Conservation (phyloP, 2,113 vertebrate species). For the Sceloporus tristichus region DNA sequence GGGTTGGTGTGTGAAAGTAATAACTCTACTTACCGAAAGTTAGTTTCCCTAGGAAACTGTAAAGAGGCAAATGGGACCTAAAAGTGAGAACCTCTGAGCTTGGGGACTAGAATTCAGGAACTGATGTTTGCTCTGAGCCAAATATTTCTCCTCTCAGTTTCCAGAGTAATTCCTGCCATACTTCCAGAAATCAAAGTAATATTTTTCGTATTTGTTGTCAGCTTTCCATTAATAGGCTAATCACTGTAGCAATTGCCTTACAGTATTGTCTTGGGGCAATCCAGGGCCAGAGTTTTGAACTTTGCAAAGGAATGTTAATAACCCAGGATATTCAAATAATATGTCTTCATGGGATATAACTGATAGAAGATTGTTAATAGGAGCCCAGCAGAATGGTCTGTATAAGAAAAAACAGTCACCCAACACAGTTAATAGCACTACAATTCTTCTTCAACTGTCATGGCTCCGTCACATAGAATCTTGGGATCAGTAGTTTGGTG, state of each 20-base stretch:
- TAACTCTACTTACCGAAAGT: conserved; percentile 53
- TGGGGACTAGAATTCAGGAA: conserved; percentile 45
- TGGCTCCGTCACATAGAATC: too few relatives aligned
- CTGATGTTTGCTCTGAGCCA: conserved; percentile 19
- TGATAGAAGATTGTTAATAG: background rate
- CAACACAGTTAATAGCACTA: too few relatives aligned
- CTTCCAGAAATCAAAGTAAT: conserved; percentile 9
- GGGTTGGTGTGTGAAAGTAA: conserved; percentile 5
- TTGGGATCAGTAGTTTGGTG: too few relatives aligned
- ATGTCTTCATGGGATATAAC: background rate
- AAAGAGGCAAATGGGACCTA: conserved; percentile 35
- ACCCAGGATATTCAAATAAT: background rate
- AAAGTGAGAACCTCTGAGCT: conserved; percentile 31
- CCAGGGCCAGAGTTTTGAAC: background rate
- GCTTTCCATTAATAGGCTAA: background rate
- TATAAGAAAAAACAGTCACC: too few relatives aligned
- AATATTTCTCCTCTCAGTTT: background rate
- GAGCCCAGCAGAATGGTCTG: background rate
- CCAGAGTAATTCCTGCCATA: conserved; percentile 45
- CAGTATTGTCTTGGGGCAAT: background rate
- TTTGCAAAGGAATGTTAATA: background rate
- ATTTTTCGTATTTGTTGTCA: background rate
- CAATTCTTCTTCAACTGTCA: too few relatives aligned
- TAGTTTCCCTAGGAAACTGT: conserved; percentile 20
- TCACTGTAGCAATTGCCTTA: background rate